Evolutionary conservation across 2,888 invertebrate species (phyloP).

Genomic region (Myopa testacea): DNA sequence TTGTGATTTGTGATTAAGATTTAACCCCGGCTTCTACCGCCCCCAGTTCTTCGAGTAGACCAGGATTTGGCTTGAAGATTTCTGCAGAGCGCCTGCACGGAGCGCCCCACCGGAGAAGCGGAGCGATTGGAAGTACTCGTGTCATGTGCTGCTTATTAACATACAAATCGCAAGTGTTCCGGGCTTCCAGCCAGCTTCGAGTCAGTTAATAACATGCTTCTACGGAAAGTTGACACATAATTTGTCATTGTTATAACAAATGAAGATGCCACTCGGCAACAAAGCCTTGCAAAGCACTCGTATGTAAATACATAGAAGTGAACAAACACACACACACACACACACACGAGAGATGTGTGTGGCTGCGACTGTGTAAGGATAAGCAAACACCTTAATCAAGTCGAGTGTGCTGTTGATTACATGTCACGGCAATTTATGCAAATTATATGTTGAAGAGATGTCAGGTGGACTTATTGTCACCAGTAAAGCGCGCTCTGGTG

Average conservation of each 20-base stretch:
- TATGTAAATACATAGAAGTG: neutral
- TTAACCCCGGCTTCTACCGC: no score
- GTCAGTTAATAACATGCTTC: slow-evolving; percentile 30
- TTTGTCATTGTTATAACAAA: slow-evolving; percentile 52
- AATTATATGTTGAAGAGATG: slow-evolving; percentile 61
- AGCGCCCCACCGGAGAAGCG: no score
- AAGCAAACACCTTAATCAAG: slow-evolving; percentile 60
- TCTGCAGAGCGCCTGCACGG: no score
- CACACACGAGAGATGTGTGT: neutral
- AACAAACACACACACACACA: slow-evolving; percentile 4
- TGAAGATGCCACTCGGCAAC: slow-evolving; percentile 49
- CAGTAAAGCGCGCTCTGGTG: no score
- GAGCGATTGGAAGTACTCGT: neutral
- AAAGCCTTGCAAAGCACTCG: slow-evolving; percentile 11
- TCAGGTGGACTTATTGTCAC: neutral
- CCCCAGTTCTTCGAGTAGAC: no score
- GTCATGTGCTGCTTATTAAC: slow-evolving; percentile 35
- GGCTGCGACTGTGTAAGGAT: slow-evolving; percentile 40
- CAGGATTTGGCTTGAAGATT: no score
- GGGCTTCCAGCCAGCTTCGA: slow-evolving; percentile 23
- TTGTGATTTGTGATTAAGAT: no score
- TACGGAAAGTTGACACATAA: slow-evolving; percentile 48
- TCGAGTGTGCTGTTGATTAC: slow-evolving; percentile 63
- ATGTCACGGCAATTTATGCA: slow-evolving; percentile 65
- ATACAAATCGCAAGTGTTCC: slow-evolving; percentile 44